phyloP scores from a whole-genome alignment of 2,113 vertebrate genomes.

The Dipodomys merriami region DNA sequence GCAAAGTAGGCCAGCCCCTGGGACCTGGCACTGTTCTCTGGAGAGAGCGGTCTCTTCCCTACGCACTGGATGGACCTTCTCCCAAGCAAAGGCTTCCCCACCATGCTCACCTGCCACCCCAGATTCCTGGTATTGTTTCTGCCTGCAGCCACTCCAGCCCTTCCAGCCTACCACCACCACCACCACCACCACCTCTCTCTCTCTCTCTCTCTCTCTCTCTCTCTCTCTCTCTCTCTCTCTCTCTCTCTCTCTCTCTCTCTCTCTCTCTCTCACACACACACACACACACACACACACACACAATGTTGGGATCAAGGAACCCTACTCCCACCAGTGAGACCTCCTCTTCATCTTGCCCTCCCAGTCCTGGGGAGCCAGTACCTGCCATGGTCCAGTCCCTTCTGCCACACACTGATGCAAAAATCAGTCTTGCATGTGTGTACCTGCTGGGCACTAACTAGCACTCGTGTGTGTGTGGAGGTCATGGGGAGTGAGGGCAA shows the following conservation, averaged over 20 bases:
- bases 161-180: background rate
- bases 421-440: background rate
- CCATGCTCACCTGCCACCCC: background rate
- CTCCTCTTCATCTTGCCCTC: background rate
- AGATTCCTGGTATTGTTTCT: background rate
- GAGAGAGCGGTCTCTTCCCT: background rate
- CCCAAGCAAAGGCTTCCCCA: background rate
- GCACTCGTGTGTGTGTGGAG: rapidly evolving
- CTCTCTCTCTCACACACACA: too few species aligned
- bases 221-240: too few species aligned
- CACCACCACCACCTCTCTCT: too few species aligned
- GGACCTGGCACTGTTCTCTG: too few species aligned
- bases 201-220: too few species aligned
- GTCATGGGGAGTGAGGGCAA: background rate
- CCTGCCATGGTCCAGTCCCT: rapidly evolving
- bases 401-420: background rate
- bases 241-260: too few species aligned
- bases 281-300: too few species aligned
- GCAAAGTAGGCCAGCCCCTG: too few species aligned
- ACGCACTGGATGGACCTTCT: background rate
- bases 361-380: background rate
- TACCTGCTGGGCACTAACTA: background rate
- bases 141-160: rapidly evolving
- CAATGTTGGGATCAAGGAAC: background rate
- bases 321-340: background rate